These are phyloP conservation scores for Urocynchramus pylzowi DNA, from an alignment of 2,113 vertebrate genomes.

Conservation along the genomic window DNA sequence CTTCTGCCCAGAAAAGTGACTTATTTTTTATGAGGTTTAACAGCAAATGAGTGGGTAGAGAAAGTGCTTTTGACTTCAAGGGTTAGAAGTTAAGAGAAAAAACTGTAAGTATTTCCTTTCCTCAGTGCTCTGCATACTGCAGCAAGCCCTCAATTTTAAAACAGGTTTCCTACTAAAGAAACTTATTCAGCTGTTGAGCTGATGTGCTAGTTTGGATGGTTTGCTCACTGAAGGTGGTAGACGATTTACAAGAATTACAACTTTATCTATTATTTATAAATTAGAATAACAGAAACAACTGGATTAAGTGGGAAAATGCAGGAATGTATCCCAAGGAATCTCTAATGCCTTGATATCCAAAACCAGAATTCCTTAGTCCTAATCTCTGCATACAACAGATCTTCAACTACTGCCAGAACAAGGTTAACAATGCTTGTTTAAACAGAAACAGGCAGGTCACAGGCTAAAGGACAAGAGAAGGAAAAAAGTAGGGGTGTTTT, in stretches of 20 bases:
- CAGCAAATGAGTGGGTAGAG: slow-evolving; percentile 32
- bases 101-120: slow-evolving; percentile 60
- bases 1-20: slow-evolving; percentile 29
- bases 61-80: slow-evolving; percentile 73
- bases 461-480: background rate
- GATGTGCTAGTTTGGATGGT: background rate
- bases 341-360: background rate
- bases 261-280: background rate
- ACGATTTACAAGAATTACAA: background rate
- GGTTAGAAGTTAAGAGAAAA: slow-evolving; percentile 68
- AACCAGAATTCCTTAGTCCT: background rate
- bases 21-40: slow-evolving; percentile 63
- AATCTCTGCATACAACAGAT: background rate
- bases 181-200: background rate
- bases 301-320: slow-evolving; percentile 4
- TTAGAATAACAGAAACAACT: background rate
- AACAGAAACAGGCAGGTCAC: background rate
- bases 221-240: background rate
- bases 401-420: background rate
- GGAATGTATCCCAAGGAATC: background rate
- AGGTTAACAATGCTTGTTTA: background rate
- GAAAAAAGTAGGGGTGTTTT: background rate
- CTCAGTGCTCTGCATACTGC: slow-evolving; percentile 17
- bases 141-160: slow-evolving; percentile 52
- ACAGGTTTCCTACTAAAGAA: slow-evolving; percentile 41